Percentiles rank a stretch among this genome's conserved stretches.
Evolutionary conservation across 2,797 vertebrate genomes (phyloP).

Genomic region (Melanotaenia nigrans): DNA sequence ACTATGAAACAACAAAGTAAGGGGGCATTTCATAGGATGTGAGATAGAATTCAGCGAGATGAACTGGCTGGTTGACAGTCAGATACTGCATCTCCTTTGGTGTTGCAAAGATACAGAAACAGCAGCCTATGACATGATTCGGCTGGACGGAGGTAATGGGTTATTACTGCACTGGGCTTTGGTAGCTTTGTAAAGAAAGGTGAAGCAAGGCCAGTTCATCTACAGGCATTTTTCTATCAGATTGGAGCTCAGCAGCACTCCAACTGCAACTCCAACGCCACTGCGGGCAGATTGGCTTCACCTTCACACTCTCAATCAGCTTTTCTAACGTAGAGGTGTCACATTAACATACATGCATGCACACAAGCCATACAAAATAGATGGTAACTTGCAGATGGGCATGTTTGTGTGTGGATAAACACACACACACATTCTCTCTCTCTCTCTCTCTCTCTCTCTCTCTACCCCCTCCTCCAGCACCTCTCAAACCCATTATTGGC

Average conservation of each 20-base stretch:
- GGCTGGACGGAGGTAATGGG: conserved; percentile 37
- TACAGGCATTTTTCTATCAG: conserved; percentile 64
- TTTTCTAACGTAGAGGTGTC: conserved; percentile 79
- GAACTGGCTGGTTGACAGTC: conserved; percentile 23
- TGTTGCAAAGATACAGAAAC: conserved; percentile 39
- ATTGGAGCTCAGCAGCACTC: conserved; percentile 71
- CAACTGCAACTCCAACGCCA: conserved; percentile 66
- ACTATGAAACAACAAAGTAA: neutral
- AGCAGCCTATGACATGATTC: conserved; percentile 19
- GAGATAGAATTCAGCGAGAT: neutral
- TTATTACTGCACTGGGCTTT: conserved; percentile 58
- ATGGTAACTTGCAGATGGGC: conserved; percentile 78
- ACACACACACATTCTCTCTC: conserved; percentile 42
- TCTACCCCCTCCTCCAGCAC: conserved; percentile 75
- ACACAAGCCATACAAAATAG: conserved; percentile 76
- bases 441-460: conserved; percentile 17
- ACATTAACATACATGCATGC: conserved; percentile 79
- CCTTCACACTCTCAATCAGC: conserved; percentile 80
- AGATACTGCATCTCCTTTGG: conserved; percentile 12
- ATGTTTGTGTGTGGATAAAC: conserved; percentile 72
- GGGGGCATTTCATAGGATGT: conserved; percentile 3
- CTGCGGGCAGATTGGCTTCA: conserved; percentile 75
- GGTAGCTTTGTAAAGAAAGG: conserved; percentile 58
- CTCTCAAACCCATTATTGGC: conserved; percentile 83
- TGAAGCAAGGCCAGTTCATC: conserved; percentile 64